Evolutionary conservation across 1,140 invertebrate genomes (phyloP).

Genomic region (Eupeodes corollae): DNA sequence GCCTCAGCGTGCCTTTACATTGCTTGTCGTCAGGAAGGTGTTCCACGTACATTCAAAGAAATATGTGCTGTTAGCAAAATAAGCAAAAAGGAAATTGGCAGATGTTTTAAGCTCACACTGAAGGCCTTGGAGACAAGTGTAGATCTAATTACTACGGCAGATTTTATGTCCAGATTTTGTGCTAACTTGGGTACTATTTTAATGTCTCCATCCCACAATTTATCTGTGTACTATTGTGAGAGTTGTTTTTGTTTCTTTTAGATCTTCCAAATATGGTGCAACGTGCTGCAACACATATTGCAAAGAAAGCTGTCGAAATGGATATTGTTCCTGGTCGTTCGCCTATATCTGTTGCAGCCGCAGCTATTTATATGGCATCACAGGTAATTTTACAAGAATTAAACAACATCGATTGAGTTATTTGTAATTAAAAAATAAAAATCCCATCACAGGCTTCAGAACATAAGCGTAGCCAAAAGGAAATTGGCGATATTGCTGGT

Average conservation of each 20-base stretch:
- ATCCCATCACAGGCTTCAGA: constrained; percentile 73
- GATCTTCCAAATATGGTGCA: constrained; percentile 83
- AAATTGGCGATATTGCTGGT: constrained; percentile 97
- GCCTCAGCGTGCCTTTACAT: constrained; percentile 98
- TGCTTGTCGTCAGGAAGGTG: constrained; percentile 95
- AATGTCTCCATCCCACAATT: background rate
- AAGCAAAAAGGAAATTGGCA: constrained; percentile 97
- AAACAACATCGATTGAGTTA: no score
- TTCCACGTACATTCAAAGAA: constrained; percentile 98
- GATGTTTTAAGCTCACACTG: constrained; percentile 90
- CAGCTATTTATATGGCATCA: constrained; percentile 99
- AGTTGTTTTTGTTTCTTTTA: constrained; percentile 6
- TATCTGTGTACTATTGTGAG: no score
- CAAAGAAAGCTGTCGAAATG: constrained; percentile 88
- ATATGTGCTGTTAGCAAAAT: constrained; percentile 98
- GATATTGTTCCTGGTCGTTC: constrained; percentile 98
- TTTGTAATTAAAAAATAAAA: no score
- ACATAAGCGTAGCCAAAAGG: constrained; percentile 90
- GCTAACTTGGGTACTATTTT: constrained; percentile 55
- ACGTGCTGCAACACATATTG: constrained; percentile 91
- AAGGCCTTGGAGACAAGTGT: constrained; percentile 91
- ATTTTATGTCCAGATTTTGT: constrained; percentile 95
- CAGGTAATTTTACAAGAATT: constrained; percentile 50
- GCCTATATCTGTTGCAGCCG: constrained; percentile 96
- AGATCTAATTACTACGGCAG: constrained; percentile 94